A percentile compares a stretch with the other conserved stretches of the same genome.
Evolutionary conservation across 2,797 vertebrate species (phyloP).

Genomic region (Eulemur albifrons): DNA sequence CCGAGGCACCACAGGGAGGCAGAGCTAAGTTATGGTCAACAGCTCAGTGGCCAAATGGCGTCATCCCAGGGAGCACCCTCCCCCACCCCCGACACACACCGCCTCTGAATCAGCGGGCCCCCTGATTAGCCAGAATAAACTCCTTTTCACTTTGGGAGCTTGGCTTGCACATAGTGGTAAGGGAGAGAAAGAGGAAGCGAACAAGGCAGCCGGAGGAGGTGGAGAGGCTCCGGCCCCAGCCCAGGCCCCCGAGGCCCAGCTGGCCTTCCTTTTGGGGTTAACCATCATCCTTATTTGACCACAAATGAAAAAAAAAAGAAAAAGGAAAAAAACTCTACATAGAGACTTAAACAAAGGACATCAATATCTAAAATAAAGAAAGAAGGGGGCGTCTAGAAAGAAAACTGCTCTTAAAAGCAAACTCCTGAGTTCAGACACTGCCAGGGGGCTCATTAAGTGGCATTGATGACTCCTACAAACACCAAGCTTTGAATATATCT

Average conservation of each 20-base stretch:
- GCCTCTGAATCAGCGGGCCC: slow-evolving; percentile 43
- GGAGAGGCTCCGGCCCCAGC: not conserved
- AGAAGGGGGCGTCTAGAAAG: not conserved
- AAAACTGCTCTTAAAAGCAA: slow-evolving; percentile 20
- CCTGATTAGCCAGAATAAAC: not conserved
- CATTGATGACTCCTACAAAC: slow-evolving; percentile 24
- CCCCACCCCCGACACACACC: too few relatives aligned
- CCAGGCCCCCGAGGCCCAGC: not conserved
- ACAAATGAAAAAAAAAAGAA: not conserved
- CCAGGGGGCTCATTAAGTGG: not conserved
- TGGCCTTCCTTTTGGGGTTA: slow-evolving; percentile 59
- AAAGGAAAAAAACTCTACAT: not conserved
- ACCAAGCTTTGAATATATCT: not conserved
- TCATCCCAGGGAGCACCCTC: not conserved
- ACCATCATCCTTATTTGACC: slow-evolving; percentile 51
- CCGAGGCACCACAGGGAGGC: not conserved
- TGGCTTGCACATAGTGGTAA: not conserved
- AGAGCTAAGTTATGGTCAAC: not conserved
- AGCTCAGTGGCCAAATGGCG: not conserved
- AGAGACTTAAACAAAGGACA: slow-evolving; percentile 8
- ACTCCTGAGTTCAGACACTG: not conserved
- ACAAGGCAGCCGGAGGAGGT: not conserved
- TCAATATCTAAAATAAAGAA: slow-evolving; percentile 5
- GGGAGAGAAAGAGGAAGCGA: slow-evolving; percentile 43
- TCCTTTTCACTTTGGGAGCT: slow-evolving; percentile 9